phyloP scores from a whole-genome alignment of 2,888 invertebrate genomes.

The Falcaria lacertinaria region DNA sequence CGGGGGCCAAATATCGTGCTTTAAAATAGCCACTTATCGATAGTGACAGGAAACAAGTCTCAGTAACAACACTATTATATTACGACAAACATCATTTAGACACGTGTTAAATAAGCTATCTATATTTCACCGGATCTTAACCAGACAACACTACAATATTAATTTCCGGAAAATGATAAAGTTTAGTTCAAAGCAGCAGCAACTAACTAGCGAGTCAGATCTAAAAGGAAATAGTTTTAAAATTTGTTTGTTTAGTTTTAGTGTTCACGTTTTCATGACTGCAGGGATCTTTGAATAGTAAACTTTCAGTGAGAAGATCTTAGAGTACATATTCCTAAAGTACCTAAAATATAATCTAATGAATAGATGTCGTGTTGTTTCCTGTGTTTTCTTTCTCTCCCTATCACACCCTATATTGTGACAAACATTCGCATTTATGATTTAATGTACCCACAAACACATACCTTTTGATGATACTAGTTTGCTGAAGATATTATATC shows the following conservation, averaged over 20 bases:
- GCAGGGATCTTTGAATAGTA: background rate
- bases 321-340: too few species aligned
- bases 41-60: conserved; percentile 39
- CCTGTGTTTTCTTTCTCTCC: too few species aligned
- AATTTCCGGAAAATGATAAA: background rate
- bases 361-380: too few species aligned
- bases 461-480: too few species aligned
- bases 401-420: too few species aligned
- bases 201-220: background rate
- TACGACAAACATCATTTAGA: conserved; percentile 28
- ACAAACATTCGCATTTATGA: too few species aligned
- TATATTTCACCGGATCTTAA: background rate
- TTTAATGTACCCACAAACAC: too few species aligned
- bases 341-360: too few species aligned
- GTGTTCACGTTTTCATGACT: background rate
- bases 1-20: conserved; percentile 32
- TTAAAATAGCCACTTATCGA: conserved; percentile 55
- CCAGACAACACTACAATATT: background rate
- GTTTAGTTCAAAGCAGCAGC: background rate
- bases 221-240: background rate
- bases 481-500: too few species aligned
- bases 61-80: conserved; percentile 51
- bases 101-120: conserved; percentile 2
- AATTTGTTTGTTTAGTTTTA: background rate
- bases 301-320: too few species aligned